Evolutionary conservation across 2,888 invertebrate genomes (phyloP), one percentile per base, ranked within the genome.

Genomic region (Tachystola acroxantha): DNA sequence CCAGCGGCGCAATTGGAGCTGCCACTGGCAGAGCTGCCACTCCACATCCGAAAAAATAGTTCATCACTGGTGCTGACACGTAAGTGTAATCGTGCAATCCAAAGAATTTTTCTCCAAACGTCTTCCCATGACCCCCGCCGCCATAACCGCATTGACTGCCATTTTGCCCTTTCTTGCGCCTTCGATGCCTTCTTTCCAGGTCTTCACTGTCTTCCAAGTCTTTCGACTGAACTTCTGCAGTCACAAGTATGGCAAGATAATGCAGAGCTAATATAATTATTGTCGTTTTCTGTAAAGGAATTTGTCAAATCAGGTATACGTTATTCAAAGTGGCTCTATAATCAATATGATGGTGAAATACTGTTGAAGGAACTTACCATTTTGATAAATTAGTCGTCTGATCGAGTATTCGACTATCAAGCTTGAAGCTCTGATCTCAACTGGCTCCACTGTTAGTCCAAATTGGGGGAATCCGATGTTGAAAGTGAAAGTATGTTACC

Each of bases 31-130:
- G 36, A 7, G 55, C 50, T 1, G 48, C 52, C 10, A 50, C 56
- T 2, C 79, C 79, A 37, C 84, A 82, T 0, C 78, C 79, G 24
- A 79, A 70, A 53, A 73, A 79, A 47, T 82, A 85, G 53, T 85
- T 85, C 52, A 68, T 77, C 1, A 82, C 76, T 1, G 84, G 84
- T 16, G 84, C 81, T 2, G 75, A 76, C 1, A 85, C 56, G 34
- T 76, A 84, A 0, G 81, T 80, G 43, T 74, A 63, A n/a, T 74
- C 73, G 7, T 69, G 69, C 1, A 66, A 56, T 0, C 73, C 70
- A 13, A 71, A 72, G 12, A 73, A 61, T 39, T 66, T 75, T 14
- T 67, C 65, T 1, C 66, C 67, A 11, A 75, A 69, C 0, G 68
- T 63, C 24, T 64, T 59, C 2, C 33, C 33, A 16, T 25, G 25